A percentile compares a stretch with the other conserved stretches of the same genome.
phyloP scores from a whole-genome alignment of 2,888 invertebrate genomes.

The Osmoderma eremita region DNA sequence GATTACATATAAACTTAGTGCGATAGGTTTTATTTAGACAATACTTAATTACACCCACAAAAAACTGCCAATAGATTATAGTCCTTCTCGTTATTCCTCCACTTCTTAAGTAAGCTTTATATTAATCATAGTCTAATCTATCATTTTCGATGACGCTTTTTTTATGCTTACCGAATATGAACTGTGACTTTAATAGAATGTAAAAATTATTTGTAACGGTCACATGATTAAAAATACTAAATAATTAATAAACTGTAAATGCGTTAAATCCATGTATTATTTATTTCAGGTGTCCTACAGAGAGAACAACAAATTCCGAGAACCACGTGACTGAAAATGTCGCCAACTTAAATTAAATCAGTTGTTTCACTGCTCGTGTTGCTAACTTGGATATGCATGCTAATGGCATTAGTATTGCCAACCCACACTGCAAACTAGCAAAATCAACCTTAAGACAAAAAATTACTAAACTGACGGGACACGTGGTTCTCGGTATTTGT shows the following conservation, averaged over 20 bases:
- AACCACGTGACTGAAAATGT: too few relatives aligned
- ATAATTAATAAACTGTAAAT: conserved; percentile 24
- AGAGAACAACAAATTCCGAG: conserved; percentile 10
- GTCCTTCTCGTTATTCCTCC: conserved; percentile 5
- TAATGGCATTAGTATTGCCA: too few relatives aligned
- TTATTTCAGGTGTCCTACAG: too few relatives aligned
- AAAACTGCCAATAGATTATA: conserved; percentile 47
- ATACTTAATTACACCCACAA: conserved; percentile 16
- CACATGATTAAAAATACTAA: background rate
- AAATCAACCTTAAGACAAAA: too few relatives aligned
- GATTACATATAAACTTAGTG: background rate
- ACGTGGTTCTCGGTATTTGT: too few relatives aligned
- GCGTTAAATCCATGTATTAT: background rate
- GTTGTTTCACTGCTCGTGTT: too few relatives aligned
- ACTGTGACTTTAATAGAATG: background rate
- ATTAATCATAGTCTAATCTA: background rate
- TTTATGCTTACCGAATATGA: conserved; percentile 8
- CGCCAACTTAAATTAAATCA: too few relatives aligned
- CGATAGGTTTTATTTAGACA: conserved; percentile 8
- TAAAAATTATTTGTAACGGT: conserved; percentile 12
- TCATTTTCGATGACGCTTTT: background rate
- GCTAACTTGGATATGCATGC: too few relatives aligned
- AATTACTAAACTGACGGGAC: too few relatives aligned
- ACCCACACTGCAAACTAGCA: too few relatives aligned
- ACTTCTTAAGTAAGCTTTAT: conserved; percentile 11